Percentiles rank a stretch among this genome's conserved stretches.
Conservation (phyloP, 1,140 invertebrate species). For the Brachionus calyciflorus region DNA sequence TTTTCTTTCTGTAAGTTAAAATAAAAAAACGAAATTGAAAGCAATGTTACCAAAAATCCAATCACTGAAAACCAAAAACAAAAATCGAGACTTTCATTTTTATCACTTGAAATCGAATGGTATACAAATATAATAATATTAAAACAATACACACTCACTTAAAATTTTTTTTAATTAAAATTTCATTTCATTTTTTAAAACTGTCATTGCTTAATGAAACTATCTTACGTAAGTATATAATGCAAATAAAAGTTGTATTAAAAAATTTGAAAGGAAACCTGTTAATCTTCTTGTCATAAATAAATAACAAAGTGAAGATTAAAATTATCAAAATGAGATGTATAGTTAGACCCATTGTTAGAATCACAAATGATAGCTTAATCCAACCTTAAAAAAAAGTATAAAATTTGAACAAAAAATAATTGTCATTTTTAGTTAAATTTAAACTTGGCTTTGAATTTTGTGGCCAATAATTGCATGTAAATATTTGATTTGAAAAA, state of each 20-base stretch:
- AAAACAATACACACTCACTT: background rate
- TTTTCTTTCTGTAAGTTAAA: background rate
- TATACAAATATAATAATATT: background rate
- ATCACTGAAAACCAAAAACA: constrained; percentile 44
- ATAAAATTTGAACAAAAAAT: background rate
- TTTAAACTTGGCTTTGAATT: constrained; percentile 37
- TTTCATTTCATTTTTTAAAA: too few relatives aligned
- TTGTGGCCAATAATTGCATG: constrained; percentile 26
- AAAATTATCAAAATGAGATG: constrained; percentile 16
- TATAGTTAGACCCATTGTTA: constrained; percentile 13
- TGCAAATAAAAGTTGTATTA: background rate
- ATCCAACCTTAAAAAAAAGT: constrained; percentile 11
- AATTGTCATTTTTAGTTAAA: background rate
- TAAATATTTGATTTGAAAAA: background rate
- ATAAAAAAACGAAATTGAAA: constrained; percentile 8
- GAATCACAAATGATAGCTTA: background rate
- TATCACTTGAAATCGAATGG: background rate
- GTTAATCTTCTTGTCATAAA: background rate
- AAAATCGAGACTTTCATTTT: background rate
- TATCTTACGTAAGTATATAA: background rate
- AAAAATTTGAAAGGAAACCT: background rate
- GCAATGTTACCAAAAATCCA: constrained; percentile 17
- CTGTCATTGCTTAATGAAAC: too few relatives aligned
- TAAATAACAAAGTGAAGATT: background rate
- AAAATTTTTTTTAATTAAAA: background rate